phyloP scores from a whole-genome alignment of 2,797 vertebrate species.

The Glossophaga mutica region DNA sequence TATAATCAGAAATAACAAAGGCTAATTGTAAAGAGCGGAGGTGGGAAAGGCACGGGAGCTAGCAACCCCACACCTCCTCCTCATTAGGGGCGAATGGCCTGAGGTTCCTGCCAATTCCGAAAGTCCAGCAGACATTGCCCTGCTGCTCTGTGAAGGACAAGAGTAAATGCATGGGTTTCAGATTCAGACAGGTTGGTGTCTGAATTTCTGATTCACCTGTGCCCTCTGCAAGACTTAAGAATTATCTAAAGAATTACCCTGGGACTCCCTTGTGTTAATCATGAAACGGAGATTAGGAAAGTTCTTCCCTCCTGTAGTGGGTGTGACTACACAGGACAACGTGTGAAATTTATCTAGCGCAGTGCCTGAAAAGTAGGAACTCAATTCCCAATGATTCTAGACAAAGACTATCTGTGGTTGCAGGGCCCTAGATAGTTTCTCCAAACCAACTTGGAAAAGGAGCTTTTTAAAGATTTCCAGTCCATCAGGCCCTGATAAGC shows the following conservation, averaged over 20 bases:
- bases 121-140: background rate
- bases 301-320: background rate
- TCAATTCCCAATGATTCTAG: background rate
- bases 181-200: background rate
- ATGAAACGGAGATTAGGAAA: background rate
- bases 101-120: background rate
- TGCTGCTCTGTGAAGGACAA: background rate
- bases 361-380: background rate
- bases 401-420: background rate
- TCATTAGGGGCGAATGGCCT: background rate
- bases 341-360: background rate
- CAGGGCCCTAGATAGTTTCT: background rate
- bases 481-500: background rate
- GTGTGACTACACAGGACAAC: background rate
- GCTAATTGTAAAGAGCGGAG: background rate
- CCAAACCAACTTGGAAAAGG: background rate
- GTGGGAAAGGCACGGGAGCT: background rate
- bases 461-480: background rate
- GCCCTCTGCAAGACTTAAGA: background rate
- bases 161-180: background rate
- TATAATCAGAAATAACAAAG: conserved; percentile 39
- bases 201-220: background rate
- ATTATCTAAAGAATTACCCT: background rate
- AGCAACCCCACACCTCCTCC: background rate
- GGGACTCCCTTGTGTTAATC: background rate